These are phyloP conservation scores for Palythoa heliodiscus DNA, from an alignment of 92 coral and sea anemone species.

Conservation along the genomic window DNA sequence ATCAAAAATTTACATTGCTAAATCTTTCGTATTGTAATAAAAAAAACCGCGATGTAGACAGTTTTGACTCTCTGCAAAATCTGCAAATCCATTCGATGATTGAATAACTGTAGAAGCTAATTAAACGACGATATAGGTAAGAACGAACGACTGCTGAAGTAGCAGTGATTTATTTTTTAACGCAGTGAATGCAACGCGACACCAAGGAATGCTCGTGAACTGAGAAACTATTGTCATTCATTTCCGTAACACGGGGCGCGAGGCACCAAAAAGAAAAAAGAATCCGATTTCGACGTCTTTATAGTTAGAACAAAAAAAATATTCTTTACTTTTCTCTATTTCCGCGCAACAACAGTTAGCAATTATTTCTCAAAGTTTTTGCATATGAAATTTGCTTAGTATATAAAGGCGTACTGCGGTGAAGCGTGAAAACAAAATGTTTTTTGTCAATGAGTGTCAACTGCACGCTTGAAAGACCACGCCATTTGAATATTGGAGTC, in stretches of 20 bases:
- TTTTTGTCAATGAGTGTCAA: slow-evolving; percentile 49
- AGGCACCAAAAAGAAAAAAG: slow-evolving; percentile 39
- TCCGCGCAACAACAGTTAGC: not conserved
- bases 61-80: not conserved
- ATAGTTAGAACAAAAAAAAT: not conserved
- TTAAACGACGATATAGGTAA: not conserved
- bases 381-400: slow-evolving; percentile 3
- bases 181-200: slow-evolving; percentile 31
- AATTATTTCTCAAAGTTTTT: not conserved
- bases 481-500: slow-evolving; percentile 37
- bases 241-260: slow-evolving; percentile 47
- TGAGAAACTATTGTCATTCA: slow-evolving; percentile 40
- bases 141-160: not conserved
- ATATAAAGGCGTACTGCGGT: slow-evolving; percentile 12
- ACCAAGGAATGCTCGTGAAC: slow-evolving; percentile 30
- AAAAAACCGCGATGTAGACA: not conserved
- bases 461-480: slow-evolving; percentile 42
- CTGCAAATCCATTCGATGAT: not conserved
- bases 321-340: not conserved
- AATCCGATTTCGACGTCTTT: not conserved
- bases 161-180: not conserved
- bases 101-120: not conserved
- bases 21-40: slow-evolving; percentile 2
- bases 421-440: slow-evolving; percentile 42
- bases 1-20: slow-evolving; percentile 42